Evolutionary conservation across 2,797 vertebrate species (phyloP).

Genomic region (Neosilurus hyrtlii): DNA sequence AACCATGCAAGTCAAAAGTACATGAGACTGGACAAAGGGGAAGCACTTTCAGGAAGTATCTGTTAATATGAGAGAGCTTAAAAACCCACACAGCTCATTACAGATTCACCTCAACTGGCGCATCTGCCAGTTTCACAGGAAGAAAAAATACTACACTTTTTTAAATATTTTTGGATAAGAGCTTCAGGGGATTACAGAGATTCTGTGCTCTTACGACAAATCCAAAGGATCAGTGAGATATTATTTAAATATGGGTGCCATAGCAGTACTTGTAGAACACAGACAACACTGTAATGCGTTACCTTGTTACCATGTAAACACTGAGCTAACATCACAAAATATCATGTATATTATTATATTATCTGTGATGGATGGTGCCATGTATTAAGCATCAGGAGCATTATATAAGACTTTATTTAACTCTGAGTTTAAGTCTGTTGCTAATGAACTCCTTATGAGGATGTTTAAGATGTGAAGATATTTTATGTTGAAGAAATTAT

Average conservation of each 20-base stretch:
- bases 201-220: background rate
- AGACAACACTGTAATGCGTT: background rate
- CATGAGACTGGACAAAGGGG: background rate
- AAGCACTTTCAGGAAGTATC: background rate
- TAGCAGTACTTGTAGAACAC: background rate
- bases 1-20: background rate
- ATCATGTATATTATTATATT: too few relatives aligned
- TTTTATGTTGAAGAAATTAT: background rate
- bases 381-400: background rate
- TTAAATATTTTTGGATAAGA: background rate
- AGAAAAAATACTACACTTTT: background rate
- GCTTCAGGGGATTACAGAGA: background rate
- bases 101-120: background rate
- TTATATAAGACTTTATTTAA: background rate
- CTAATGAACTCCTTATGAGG: background rate
- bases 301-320: background rate
- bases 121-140: background rate
- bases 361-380: too few relatives aligned
- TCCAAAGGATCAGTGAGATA: background rate
- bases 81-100: background rate
- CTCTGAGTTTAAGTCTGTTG: background rate
- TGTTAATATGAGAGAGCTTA: background rate
- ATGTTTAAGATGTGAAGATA: too few relatives aligned
- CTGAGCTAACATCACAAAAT: background rate
- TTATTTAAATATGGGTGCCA: background rate